A percentile compares a stretch with the other conserved stretches of the same genome.
These are phyloP conservation scores for Periophthalmus magnuspinnatus DNA, from an alignment of 2,797 vertebrate genomes.

Conservation along the genomic window DNA sequence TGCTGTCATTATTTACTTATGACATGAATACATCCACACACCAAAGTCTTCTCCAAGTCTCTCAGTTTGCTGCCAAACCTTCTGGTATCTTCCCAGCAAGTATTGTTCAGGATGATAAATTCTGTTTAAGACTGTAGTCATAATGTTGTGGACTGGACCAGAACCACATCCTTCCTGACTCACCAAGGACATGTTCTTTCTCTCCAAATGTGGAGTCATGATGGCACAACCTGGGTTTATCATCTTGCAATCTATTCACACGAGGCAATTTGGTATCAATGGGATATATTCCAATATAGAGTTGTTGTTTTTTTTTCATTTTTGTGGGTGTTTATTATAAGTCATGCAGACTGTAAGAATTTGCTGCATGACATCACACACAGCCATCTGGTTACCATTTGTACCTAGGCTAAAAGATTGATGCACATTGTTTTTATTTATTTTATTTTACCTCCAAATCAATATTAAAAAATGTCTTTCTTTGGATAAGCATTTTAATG, in stretches of 20 bases:
- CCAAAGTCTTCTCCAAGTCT: not conserved
- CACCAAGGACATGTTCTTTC: not conserved
- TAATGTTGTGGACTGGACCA: not conserved
- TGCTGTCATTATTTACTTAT: constrained; percentile 5
- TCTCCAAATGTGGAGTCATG: not conserved
- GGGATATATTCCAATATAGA: not conserved
- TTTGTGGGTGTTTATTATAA: not conserved
- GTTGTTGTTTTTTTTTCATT: not conserved
- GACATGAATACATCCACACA: not conserved
- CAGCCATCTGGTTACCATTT: not conserved
- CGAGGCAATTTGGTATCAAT: not conserved
- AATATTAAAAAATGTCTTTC: not conserved
- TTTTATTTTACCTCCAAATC: not conserved
- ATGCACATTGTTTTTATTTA: too few relatives aligned
- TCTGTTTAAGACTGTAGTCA: constrained; percentile 1
- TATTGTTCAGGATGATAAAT: constrained; percentile 8
- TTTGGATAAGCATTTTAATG: not conserved
- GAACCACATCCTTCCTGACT: constrained; percentile 12
- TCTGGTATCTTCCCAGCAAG: constrained; percentile 2
- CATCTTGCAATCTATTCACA: not conserved
- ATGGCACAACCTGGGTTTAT: not conserved
- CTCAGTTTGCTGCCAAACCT: not conserved
- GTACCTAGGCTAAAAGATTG: not conserved
- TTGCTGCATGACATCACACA: not conserved
- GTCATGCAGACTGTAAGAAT: not conserved